Base-by-base conservation (phyloP, 2,113 vertebrate species). In the Hyla sarda region DNA sequence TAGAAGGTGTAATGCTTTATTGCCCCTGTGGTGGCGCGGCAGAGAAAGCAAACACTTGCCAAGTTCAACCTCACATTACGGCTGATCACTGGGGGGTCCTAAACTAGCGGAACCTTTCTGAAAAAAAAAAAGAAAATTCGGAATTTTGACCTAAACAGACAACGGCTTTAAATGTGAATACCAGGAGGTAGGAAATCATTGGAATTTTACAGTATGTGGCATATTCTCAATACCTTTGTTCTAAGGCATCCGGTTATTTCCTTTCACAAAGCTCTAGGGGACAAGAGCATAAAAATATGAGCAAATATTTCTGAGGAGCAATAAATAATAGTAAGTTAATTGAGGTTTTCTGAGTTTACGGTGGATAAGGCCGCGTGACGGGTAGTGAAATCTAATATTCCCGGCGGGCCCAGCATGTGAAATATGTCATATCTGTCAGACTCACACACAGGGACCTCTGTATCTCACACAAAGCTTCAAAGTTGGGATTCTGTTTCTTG, bases 401-500 rank as follows among this genome's bases (percentile, higher is more conserved):
- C 85, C 85, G 21, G 12, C 52, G 28, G 77, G 77, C 25, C 48
- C 65, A 82, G 50, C 85, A 87, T 87, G 78, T 50, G 69, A 82
- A 37, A 87, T 62, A 87, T 87, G 85, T 87, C 78, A 74, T 82
- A 82, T 82, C 77, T 82, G 85, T 87, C 85, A 87, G 21, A 17
- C n/a, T 1, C 10, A 14, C 37, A 87, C 85, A 87, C 85, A 74
- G 67, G 65, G 85, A 82, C 67, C 69, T 87, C 69, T 87, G 85
- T 82, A 81, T 87, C 85, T 79, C 85, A 82, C 78, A 87, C 85
- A 87, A 87, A 87, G 85, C 85, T 87, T 87, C 69, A 87, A 87
- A 87, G 85, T 62, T 47, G 78, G 73, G 67, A 74, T 71, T 79
- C 67, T 50, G 52, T 62, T 87, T 87, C 85, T 62, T 73, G 67